phyloP scores from a whole-genome alignment of 2,797 vertebrate genomes.

The Salmo trutta region DNA sequence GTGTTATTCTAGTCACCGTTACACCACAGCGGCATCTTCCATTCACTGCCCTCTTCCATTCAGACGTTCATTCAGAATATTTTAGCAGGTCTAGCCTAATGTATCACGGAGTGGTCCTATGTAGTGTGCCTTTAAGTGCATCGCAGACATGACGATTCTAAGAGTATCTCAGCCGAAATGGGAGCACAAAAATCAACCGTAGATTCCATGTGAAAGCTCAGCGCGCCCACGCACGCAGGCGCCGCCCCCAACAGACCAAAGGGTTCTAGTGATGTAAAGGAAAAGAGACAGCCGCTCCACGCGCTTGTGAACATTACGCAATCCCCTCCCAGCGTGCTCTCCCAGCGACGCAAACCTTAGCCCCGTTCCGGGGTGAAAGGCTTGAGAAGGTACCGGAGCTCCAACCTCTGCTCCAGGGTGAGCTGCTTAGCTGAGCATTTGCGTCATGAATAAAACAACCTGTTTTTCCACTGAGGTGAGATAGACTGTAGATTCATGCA shows the following conservation, averaged over 20 bases:
- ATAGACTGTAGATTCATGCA: slow-evolving; percentile 1
- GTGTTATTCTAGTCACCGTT: neutral
- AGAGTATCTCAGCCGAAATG: neutral
- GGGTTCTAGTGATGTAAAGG: slow-evolving; percentile 52
- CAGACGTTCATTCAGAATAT: neutral
- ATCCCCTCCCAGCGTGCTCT: slow-evolving; percentile 22
- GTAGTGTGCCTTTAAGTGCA: slow-evolving; percentile 22
- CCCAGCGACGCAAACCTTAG: neutral
- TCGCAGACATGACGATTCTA: neutral
- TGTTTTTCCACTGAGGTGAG: slow-evolving; percentile 34
- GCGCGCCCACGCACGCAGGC: slow-evolving; percentile 41
- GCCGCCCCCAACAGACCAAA: slow-evolving; percentile 41
- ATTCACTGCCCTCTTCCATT: neutral
- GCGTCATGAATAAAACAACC: slow-evolving; percentile 45
- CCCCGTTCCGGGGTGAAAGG: neutral
- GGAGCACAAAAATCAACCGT: slow-evolving; percentile 26
- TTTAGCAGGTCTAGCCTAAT: slow-evolving; percentile 27
- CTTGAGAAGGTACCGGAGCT: neutral
- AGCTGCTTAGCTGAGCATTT: slow-evolving; percentile 23
- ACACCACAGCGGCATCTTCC: neutral
- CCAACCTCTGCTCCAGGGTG: neutral
- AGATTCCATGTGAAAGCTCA: slow-evolving; percentile 67
- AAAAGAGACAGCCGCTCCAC: slow-evolving; percentile 42
- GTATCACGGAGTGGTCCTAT: neutral
- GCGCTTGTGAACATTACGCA: slow-evolving; percentile 22